phyloP scores from a whole-genome alignment of 2,888 invertebrate genomes.

The Nemapogon koenigi region DNA sequence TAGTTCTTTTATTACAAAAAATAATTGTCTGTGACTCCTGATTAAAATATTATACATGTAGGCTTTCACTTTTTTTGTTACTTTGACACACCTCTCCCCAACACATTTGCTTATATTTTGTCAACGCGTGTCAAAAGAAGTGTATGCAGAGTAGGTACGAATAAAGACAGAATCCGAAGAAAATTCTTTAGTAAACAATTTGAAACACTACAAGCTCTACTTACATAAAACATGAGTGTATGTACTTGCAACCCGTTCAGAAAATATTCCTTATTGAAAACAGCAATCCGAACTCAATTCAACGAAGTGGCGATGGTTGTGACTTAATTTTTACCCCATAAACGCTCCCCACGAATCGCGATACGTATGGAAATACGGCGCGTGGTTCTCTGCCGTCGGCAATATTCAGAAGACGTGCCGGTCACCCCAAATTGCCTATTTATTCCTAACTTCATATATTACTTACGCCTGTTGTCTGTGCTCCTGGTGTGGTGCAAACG shows the following conservation, averaged over 20 bases:
- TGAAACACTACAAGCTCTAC: background rate
- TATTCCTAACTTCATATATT: slow-evolving; percentile 67
- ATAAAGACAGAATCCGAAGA: no score
- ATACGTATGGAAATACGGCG: slow-evolving; percentile 58
- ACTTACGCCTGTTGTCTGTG: slow-evolving; percentile 62
- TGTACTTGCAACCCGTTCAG: no score
- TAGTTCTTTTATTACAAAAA: no score
- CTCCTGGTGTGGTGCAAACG: slow-evolving; percentile 34
- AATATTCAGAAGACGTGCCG: slow-evolving; percentile 61
- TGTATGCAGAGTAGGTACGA: no score
- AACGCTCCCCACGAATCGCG: slow-evolving; percentile 58
- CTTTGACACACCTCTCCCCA: no score
- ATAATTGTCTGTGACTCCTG: no score
- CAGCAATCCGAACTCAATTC: slow-evolving; percentile 4
- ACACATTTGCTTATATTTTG: no score
- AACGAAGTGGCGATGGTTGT: slow-evolving; percentile 14
- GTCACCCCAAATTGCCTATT: slow-evolving; percentile 63
- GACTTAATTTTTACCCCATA: slow-evolving; percentile 65
- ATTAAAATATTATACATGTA: no score
- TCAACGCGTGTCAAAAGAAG: no score
- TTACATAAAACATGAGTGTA: no score
- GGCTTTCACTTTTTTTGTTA: no score
- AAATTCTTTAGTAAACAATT: no score
- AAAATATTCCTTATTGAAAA: slow-evolving; percentile 7
- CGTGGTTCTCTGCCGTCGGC: slow-evolving; percentile 36